phyloP scores from a whole-genome alignment of 1,140 invertebrate species.

The Ephestia elutella region DNA sequence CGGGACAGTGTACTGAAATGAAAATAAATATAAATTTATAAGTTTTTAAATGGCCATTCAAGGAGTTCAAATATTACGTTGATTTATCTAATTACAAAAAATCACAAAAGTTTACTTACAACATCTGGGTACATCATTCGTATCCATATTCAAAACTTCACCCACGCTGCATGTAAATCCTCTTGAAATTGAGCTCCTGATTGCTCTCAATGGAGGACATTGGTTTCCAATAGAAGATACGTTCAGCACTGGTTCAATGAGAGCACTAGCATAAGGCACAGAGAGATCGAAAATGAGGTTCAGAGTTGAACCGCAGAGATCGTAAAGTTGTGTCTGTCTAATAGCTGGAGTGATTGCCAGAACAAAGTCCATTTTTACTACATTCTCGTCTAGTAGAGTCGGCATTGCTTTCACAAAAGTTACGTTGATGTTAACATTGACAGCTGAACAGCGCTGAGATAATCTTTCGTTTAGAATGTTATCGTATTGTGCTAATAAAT shows the following conservation, averaged over 20 bases:
- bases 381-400: conserved; percentile 86
- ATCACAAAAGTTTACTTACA: conserved; percentile 85
- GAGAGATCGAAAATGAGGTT: conserved; percentile 95
- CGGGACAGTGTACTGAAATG: conserved; percentile 91
- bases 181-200: conserved; percentile 87
- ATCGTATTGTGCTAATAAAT: conserved; percentile 88
- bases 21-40: conserved; percentile 11
- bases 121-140: conserved; percentile 93
- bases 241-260: conserved; percentile 92
- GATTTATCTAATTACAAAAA: not conserved
- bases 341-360: conserved; percentile 91
- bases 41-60: not conserved
- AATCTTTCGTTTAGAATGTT: conserved; percentile 85
- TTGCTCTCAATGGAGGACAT: conserved; percentile 90
- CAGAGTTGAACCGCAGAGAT: conserved; percentile 94
- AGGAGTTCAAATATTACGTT: too few relatives aligned
- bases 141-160: conserved; percentile 94
- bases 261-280: conserved; percentile 92
- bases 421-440: conserved; percentile 96
- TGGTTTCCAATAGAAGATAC: conserved; percentile 91
- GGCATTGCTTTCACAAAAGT: conserved; percentile 89
- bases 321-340: conserved; percentile 91
- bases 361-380: conserved; percentile 91
- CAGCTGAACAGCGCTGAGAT: conserved; percentile 92
- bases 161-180: conserved; percentile 95